These are phyloP conservation scores for Cottus gobio DNA, from an alignment of 2,113 vertebrate genomes.

Conservation along the genomic window DNA sequence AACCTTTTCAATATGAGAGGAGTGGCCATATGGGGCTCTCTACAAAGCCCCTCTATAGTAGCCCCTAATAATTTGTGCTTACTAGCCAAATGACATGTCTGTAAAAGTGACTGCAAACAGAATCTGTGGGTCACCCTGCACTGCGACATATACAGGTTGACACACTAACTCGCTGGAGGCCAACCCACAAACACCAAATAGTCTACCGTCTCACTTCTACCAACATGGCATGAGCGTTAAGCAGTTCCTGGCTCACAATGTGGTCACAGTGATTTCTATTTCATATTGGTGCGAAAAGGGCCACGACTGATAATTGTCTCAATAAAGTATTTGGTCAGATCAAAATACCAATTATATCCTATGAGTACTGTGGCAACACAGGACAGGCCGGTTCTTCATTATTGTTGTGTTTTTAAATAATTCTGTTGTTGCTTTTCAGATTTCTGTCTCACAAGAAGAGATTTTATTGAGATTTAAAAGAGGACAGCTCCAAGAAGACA, in stretches of 20 bases:
- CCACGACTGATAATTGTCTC: constrained; percentile 7
- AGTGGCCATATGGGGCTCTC: background rate
- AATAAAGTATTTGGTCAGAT: constrained; percentile 32
- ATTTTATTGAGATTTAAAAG: constrained; percentile 20
- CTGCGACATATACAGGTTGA: constrained; percentile 2
- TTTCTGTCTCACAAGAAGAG: background rate
- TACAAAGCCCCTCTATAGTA: constrained; percentile 24
- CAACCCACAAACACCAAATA: background rate
- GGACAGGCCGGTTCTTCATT: constrained; percentile 3
- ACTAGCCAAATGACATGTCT: constrained; percentile 50
- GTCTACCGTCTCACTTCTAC: background rate
- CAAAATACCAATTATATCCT: constrained; percentile 27
- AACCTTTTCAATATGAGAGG: constrained; percentile 40
- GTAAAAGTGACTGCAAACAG: constrained; percentile 9
- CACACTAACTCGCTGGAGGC: background rate
- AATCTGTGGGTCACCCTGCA: constrained; percentile 13
- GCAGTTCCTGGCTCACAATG: constrained; percentile 6
- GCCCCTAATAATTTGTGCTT: constrained; percentile 57
- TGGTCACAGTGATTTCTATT: background rate
- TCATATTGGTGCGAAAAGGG: background rate
- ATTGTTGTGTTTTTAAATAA: background rate
- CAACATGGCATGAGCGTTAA: constrained; percentile 12
- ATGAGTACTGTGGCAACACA: constrained; percentile 8
- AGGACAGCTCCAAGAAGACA: constrained; percentile 31
- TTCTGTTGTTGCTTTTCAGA: constrained; percentile 1